Evolutionary conservation across 1,140 invertebrate species (phyloP), one percentile per base, ranked within the genome.

Genomic region (Philopotamus ludificatus): DNA sequence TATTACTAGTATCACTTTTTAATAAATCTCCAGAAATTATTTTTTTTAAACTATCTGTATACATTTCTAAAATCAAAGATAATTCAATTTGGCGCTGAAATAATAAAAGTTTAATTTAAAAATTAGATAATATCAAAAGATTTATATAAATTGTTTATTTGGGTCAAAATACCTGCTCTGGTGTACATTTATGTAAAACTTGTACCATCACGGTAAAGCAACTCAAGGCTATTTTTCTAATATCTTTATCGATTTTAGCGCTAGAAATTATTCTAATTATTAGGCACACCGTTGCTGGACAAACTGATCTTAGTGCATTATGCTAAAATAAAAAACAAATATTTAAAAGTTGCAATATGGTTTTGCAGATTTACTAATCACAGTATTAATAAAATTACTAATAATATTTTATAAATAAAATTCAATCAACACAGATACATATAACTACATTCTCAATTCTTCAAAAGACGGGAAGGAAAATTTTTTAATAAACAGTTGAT

Each of bases 71-170:
- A 47, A 86, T 75, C 23, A 82, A 80, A 53, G 76, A 74, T 47
- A 86, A 76, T 68, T 86, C 85, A 67, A 86, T 82, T 76, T 86
- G 85, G 63, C 85, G 76, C 83, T 86, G 71, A 10, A 77, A 72
- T 34, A 67, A 39, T 15, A 21, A 71, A 45, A 8, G 47, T 47
- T 47, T 47, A 15, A 9, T 20, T 15, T 47, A 47, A 9, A 47
- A 47, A 12, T 8, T 12, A 4, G 44, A 12, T 47, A 4, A 47
- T 9, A 47, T 47, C 18, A 47, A n/a, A n/a, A n/a, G 18, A 34
- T 7, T 34, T 12, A 34, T 34, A 34, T 7, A 34, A 34, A 34
- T 34, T 4, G 12, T 12, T 34, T 4, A n/a, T 7, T 3, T 25
- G 22, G 28, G 18, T n/a, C 28, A 23, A 73, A 72, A 73, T 68